Conservation (phyloP, 2,797 vertebrate genomes). For the Alectoris magna region DNA sequence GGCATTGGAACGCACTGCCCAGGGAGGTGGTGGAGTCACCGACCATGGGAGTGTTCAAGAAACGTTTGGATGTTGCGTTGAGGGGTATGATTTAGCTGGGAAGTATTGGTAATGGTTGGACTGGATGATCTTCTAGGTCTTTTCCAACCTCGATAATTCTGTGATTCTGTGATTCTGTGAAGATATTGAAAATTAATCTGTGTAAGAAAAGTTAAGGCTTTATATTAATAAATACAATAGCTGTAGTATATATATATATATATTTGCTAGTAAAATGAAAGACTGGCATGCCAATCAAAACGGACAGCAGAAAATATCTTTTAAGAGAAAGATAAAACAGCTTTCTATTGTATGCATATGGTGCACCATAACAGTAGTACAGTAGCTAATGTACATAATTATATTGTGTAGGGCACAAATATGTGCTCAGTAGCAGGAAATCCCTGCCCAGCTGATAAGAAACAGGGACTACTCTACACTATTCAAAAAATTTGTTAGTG, state of each 20-base stretch:
- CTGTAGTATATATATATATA: neutral
- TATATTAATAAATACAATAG: constrained; percentile 34
- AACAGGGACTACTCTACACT: neutral
- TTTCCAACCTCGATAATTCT: too few relatives aligned
- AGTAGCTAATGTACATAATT: neutral
- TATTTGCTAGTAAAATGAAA: constrained; percentile 32
- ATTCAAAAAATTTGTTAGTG: neutral
- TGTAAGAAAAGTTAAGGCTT: constrained; percentile 30
- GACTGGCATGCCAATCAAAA: constrained; percentile 14
- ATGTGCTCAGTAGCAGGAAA: constrained; percentile 62
- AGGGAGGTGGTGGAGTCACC: too few relatives aligned
- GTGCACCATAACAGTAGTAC: neutral
- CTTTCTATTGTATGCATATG: neutral
- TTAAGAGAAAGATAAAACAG: neutral
- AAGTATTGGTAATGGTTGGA: too few relatives aligned
- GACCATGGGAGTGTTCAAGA: too few relatives aligned
- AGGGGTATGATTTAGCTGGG: too few relatives aligned
- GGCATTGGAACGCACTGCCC: too few relatives aligned
- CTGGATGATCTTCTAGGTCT: too few relatives aligned
- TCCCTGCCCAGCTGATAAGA: constrained; percentile 61
- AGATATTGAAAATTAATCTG: constrained; percentile 54
- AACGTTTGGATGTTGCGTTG: too few relatives aligned
- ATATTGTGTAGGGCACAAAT: constrained; percentile 35
- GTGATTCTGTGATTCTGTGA: too few relatives aligned
- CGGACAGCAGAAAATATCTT: neutral